phyloP scores from a whole-genome alignment of 2,113 vertebrate genomes.

The Mungos mungo region DNA sequence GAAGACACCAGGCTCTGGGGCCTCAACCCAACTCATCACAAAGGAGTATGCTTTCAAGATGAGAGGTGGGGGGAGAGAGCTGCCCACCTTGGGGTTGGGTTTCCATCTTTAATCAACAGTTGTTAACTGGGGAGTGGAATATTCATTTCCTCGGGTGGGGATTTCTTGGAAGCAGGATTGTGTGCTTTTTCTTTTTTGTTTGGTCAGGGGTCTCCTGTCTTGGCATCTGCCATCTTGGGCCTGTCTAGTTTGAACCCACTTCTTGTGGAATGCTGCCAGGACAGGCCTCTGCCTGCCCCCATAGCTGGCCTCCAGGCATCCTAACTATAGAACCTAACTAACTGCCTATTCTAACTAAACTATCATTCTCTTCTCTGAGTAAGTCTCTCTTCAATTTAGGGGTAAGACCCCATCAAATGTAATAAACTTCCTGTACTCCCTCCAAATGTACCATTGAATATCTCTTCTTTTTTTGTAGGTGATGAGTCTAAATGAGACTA shows the following conservation, averaged over 20 bases:
- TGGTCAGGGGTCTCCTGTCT: neutral
- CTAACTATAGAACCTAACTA: neutral
- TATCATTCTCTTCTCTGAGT: neutral
- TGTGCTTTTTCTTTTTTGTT: neutral
- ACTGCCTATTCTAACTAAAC: neutral
- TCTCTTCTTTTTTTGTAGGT: neutral
- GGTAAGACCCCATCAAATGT: neutral
- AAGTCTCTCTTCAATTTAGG: neutral
- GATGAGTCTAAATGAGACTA: neutral
- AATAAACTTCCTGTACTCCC: neutral
- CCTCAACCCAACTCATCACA: neutral
- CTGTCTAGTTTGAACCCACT: neutral
- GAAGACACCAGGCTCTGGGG: neutral
- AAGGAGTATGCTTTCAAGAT: neutral
- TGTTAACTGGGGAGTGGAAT: neutral
- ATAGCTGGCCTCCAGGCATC: neutral
- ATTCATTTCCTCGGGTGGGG: neutral
- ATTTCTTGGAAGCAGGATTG: neutral
- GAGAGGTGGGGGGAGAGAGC: neutral
- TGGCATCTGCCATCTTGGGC: neutral
- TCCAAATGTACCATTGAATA: neutral
- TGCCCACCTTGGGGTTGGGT: neutral
- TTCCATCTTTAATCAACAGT: neutral
- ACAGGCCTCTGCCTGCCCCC: neutral
- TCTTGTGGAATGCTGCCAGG: neutral